Evolutionary conservation across 92 coral and sea anemone species (phyloP).

Genomic region (Actinernus sp.): DNA sequence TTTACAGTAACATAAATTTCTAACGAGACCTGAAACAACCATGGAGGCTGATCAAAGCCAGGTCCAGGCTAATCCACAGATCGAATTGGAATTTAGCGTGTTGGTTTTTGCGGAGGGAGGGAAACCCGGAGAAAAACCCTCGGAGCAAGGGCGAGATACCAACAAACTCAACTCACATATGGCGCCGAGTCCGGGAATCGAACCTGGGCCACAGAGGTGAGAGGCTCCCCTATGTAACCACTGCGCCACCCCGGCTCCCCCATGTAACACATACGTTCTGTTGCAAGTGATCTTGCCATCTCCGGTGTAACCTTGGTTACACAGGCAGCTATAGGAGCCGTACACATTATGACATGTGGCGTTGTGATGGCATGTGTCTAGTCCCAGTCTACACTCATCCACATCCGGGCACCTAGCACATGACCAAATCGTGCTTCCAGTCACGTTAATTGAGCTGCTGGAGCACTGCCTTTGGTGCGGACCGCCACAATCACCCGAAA

Average conservation of each 20-base stretch:
- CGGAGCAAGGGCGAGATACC: no score
- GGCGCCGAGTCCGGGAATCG: no score
- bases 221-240: no score
- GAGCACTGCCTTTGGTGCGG: slow-evolving; percentile 77
- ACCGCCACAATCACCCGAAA: slow-evolving; percentile 71
- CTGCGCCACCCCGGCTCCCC: no score
- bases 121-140: no score
- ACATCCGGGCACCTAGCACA: slow-evolving; percentile 88
- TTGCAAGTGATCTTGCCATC: slow-evolving; percentile 79
- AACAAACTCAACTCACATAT: no score
- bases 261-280: slow-evolving; percentile 92
- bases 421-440: slow-evolving; percentile 79
- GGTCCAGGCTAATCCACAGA: no score
- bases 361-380: slow-evolving; percentile 75
- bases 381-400: slow-evolving; percentile 85
- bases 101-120: no score
- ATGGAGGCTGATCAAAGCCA: no score
- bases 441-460: background rate
- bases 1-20: background rate
- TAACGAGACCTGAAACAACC: no score
- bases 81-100: no score
- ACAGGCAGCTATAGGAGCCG: slow-evolving; percentile 79
- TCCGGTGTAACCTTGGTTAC: slow-evolving; percentile 89
- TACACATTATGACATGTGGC: slow-evolving; percentile 76
- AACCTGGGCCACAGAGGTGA: no score